Base-by-base conservation (phyloP, 2,113 vertebrate genomes). In the Pomatorhinus ruficollis region DNA sequence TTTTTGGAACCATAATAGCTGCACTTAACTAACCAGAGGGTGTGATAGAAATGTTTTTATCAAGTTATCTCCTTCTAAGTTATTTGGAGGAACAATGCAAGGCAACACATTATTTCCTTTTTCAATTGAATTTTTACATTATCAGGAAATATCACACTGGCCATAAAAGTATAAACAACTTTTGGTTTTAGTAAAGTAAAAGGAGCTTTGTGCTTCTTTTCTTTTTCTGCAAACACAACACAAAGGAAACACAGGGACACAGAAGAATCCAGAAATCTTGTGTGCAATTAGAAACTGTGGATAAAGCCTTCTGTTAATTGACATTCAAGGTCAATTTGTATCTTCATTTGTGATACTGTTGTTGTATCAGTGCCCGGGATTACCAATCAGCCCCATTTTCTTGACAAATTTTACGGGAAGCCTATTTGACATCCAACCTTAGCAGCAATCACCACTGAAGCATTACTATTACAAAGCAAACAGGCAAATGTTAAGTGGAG, bases 81-180 rank as follows among this genome's bases (percentile, higher is more conserved):
- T 90, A 93, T 93, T 92, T 76, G n/a, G 6, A 69, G 61, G 64
- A 97, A 96, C 95, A 96, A 97, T 87, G 49, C 61, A 95, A 95
- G 89, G 83, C 42, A 92, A 65, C 64, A 59, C n/a, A 90, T 78
- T 94, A 87, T 72, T 96, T 97, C 92, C 92, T 92, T 92, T 93
- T 56, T 64, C 53, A 94, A 82, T 33, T 83, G 64, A 89, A 61
- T 68, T 94, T 89, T 88, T 68, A 86, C 44, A 76, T 75, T 84
- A 92, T 45, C 93, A 72, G 88, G 80, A 94, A 96, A 84, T 71
- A 87, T 60, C 95, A 90, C 52, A 12, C 22, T 30, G 63, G 61
- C 27, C 74, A 89, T 77, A 84, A 82, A 92, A 89, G 45, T 66
- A 84, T 49, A 93, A 96, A 88, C 60, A 93, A 64, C n/a, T 86